Percentiles rank a stretch among this genome's conserved stretches.
These are phyloP conservation scores for Strigamia maritima DNA, from an alignment of 2,888 invertebrate genomes.

Conservation along the genomic window DNA sequence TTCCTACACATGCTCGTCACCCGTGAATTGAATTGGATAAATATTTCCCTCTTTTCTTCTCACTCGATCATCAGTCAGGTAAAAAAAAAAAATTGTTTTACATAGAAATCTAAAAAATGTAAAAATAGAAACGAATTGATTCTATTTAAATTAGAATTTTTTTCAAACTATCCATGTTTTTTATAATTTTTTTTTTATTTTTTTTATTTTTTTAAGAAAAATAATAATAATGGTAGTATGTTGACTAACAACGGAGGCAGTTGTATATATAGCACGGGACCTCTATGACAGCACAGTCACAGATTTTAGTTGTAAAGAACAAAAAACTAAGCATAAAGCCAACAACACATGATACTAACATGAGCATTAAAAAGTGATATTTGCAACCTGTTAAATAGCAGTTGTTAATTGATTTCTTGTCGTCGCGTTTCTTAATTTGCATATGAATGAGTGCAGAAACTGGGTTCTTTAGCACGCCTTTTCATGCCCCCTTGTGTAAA, in stretches of 20 bases:
- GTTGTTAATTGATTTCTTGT: constrained; percentile 13
- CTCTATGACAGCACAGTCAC: too few relatives aligned
- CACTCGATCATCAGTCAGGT: neutral
- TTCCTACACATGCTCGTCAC: neutral
- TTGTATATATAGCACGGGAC: too few relatives aligned
- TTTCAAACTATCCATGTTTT: too few relatives aligned
- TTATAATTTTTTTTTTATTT: too few relatives aligned
- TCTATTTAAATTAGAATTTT: too few relatives aligned
- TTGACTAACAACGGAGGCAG: too few relatives aligned
- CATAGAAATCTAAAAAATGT: too few relatives aligned
- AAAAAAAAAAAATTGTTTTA: neutral
- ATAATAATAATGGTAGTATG: too few relatives aligned
- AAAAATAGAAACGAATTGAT: too few relatives aligned
- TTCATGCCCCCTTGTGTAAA: neutral
- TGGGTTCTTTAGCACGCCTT: neutral
- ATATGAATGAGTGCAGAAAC: neutral
- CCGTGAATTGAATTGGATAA: neutral
- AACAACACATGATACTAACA: neutral
- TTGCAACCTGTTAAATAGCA: neutral
- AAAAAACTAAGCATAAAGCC: neutral
- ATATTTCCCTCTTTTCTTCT: neutral
- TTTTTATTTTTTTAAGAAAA: too few relatives aligned
- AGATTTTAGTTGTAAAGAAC: neutral
- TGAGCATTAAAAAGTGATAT: neutral
- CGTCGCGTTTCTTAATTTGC: constrained; percentile 11